phyloP scores from a whole-genome alignment of 2,797 vertebrate species.

The Geotria australis region DNA sequence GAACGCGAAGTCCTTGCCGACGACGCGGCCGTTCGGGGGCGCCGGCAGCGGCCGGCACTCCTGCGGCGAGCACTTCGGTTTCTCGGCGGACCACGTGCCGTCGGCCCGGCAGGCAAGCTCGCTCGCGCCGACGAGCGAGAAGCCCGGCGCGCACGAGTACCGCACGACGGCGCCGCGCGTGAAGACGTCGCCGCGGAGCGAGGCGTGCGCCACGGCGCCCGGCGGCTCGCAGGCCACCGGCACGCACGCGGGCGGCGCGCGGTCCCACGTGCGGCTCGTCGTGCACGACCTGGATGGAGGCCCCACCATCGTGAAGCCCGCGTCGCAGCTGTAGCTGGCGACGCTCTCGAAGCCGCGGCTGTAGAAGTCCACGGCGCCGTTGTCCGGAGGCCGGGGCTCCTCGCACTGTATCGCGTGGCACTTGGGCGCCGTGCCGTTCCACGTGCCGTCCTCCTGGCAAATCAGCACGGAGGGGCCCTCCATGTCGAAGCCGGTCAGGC shows the following conservation, averaged over 20 bases:
- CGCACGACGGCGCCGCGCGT: constrained; percentile 16
- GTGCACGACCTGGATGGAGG: constrained; percentile 33
- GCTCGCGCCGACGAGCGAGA: constrained; percentile 23
- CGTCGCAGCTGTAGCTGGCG: constrained; percentile 34
- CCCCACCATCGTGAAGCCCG: constrained; percentile 37
- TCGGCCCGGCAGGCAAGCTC: constrained; percentile 30
- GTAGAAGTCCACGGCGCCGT: constrained; percentile 33
- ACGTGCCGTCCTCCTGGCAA: constrained; percentile 58
- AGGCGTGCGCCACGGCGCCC: constrained; percentile 21
- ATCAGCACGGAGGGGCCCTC: constrained; percentile 19
- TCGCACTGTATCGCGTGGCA: constrained; percentile 47
- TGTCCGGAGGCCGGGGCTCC: constrained; percentile 22
- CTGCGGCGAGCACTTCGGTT: constrained; percentile 35
- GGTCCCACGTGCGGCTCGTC: constrained; percentile 38
- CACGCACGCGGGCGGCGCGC: constrained; percentile 22
- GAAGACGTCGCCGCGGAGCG: constrained; percentile 18
- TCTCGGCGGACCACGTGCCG: constrained; percentile 32
- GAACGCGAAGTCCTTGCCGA: constrained; percentile 28
- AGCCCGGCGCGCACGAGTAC: constrained; percentile 44
- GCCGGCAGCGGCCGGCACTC: constrained; percentile 30
- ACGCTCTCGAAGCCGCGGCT: constrained; percentile 27
- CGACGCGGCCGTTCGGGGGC: constrained; percentile 18
- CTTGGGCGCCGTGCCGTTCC: constrained; percentile 60
- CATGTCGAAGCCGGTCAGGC: constrained; percentile 46
- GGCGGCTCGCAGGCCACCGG: constrained; percentile 27